A percentile compares a stretch with the other conserved stretches of the same genome.
Conservation (phyloP, 2,888 invertebrate genomes). For the Lacanobia oleracea region DNA sequence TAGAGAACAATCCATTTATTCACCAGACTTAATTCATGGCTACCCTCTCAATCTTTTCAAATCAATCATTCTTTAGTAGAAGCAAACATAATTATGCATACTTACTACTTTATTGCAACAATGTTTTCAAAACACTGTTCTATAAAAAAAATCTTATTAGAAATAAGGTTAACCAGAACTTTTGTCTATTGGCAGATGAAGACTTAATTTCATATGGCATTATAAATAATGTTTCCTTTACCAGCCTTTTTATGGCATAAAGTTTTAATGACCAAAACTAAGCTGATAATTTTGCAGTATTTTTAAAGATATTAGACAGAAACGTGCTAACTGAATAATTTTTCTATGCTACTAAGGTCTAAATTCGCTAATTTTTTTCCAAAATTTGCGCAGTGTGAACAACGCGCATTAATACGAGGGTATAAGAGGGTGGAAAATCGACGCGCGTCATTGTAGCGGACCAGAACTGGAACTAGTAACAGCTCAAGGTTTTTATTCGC, state of each 20-base stretch:
- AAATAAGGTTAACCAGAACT: conserved; percentile 1
- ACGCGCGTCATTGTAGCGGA: not conserved
- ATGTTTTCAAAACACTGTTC: not conserved
- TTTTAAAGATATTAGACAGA: rapidly evolving
- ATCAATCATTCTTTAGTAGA: too few species aligned
- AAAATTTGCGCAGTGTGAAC: conserved; percentile 1
- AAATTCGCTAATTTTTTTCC: not conserved
- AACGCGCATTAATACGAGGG: not conserved
- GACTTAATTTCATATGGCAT: not conserved
- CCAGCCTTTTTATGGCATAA: not conserved
- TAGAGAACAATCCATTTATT: too few species aligned
- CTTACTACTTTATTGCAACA: not conserved
- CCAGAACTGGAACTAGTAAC: not conserved
- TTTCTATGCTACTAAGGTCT: not conserved
- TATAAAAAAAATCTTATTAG: not conserved
- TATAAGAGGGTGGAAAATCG: not conserved
- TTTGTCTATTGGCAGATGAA: not conserved
- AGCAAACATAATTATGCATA: too few species aligned
- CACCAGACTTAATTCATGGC: too few species aligned
- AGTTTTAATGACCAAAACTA: not conserved
- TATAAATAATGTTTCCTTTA: not conserved
- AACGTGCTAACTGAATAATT: not conserved
- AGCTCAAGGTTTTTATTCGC: not conserved
- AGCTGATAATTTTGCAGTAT: not conserved
- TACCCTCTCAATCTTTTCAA: too few species aligned